Base-by-base conservation (phyloP, 2,797 vertebrate species). In the Sardinella longiceps region DNA sequence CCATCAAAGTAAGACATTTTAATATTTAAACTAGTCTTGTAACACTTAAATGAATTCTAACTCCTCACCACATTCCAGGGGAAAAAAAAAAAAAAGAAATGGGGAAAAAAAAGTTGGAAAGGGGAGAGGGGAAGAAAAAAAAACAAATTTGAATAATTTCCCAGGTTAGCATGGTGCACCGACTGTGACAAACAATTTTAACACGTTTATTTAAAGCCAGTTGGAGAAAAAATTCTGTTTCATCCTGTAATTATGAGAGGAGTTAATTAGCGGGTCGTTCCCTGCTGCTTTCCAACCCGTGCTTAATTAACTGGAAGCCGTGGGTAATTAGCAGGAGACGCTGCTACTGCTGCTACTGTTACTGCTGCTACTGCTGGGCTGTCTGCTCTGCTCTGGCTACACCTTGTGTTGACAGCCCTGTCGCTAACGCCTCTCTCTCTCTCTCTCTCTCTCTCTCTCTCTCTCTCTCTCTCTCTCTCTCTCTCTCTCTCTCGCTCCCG, bases 261-360 rank as follows among this genome's bases (percentile, higher is more conserved):
- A 92, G 94, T 95, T 96, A 96, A 96, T 97, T 96, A 96, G 95
- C 93, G 70, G 93, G 94, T 84, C 95, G 95, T 20, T 95, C 93
- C 95, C 96, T 87, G 94, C 94, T 95, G 95, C 93, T 96, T 77
- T 92, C 94, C 94, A 95, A 95, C 96, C 95, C 94, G 93, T 94
- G 94, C 96, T 96, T 96, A 97, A 97, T 97, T 96, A 97, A 96
- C 95, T 96, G 93, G 91, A 89, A 96, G 94, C 95, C 94, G 93
- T 48, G 94, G 93, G 94, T 96, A 96, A 97, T 97, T 96, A 96
- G 95, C 95, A 94, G 94, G 92, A 95, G 95, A 95, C 95, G 81
- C 77, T n/a, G n/a, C n/a, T n/a, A n/a, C n/a, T n/a, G n/a, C n/a
- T n/a, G n/a, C n/a, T n/a, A n/a, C n/a, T n/a, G n/a, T n/a, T n/a